phyloP scores from a whole-genome alignment of 2,888 invertebrate species.

The Ferdinandea cuprea region DNA sequence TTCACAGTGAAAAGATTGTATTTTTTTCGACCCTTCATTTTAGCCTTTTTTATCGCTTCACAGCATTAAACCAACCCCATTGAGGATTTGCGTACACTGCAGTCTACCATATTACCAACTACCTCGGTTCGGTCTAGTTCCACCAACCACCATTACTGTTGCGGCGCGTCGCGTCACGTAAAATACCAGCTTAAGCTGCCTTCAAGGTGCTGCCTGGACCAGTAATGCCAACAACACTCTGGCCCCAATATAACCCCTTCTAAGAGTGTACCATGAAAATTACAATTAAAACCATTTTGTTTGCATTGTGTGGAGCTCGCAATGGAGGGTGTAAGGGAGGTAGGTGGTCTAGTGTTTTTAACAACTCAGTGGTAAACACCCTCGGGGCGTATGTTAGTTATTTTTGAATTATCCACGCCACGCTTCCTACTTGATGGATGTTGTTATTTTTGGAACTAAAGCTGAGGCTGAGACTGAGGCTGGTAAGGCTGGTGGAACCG shows the following conservation, averaged over 20 bases:
- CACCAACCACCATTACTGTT: conserved; percentile 12
- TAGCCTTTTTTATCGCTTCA: conserved; percentile 22
- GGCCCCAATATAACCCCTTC: background rate
- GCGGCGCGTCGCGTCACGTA: background rate
- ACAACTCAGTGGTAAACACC: conserved; percentile 9
- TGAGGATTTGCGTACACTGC: background rate
- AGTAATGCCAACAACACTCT: background rate
- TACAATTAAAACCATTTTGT: conserved; percentile 55
- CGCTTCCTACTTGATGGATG: conserved; percentile 18
- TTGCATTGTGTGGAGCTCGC: too few species aligned
- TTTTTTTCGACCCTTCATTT: conserved; percentile 4
- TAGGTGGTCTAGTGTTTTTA: conserved; percentile 7
- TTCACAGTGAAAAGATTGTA: conserved; percentile 19
- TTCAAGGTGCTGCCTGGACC: background rate
- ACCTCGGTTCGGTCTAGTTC: too few species aligned
- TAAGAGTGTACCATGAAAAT: conserved; percentile 11
- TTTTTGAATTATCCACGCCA: conserved; percentile 49
- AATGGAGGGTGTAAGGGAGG: too few species aligned
- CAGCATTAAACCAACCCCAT: background rate
- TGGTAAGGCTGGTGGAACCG: background rate
- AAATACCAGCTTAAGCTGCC: background rate
- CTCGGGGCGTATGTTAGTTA: conserved; percentile 41
- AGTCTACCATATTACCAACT: conserved; percentile 1
- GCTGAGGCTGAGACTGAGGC: too few species aligned
- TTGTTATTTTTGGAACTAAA: too few species aligned